phyloP scores from a whole-genome alignment of 2,888 invertebrate genomes.

The Folsomia candida region DNA sequence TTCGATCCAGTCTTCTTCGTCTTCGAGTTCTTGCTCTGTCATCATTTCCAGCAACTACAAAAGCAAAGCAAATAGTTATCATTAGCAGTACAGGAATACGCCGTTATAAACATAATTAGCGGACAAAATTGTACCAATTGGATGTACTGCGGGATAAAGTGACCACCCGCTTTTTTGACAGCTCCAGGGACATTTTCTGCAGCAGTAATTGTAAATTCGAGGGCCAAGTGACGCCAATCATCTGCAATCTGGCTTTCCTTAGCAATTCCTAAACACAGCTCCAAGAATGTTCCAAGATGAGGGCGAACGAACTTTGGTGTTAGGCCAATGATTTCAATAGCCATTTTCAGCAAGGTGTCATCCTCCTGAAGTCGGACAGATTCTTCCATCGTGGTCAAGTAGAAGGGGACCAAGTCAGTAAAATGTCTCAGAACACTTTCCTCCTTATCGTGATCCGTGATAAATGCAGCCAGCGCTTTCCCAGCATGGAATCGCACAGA shows the following conservation, averaged over 20 bases:
- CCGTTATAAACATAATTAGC: constrained; percentile 1
- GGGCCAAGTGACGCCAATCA: constrained; percentile 46
- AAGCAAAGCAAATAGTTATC: constrained; percentile 60
- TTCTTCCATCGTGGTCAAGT: constrained; percentile 52
- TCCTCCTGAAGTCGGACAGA: constrained; percentile 63
- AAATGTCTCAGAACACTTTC: constrained; percentile 85
- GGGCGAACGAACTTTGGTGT: constrained; percentile 88
- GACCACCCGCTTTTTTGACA: constrained; percentile 86
- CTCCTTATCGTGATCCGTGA: constrained; percentile 90
- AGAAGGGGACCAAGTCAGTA: constrained; percentile 70
- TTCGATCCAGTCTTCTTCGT: constrained; percentile 72
- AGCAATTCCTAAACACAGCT: constrained; percentile 66
- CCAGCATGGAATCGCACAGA: constrained; percentile 57
- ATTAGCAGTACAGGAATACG: neutral
- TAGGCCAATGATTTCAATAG: constrained; percentile 90
- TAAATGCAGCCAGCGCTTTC: constrained; percentile 66
- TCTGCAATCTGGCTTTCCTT: constrained; percentile 35
- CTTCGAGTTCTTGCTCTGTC: constrained; percentile 77
- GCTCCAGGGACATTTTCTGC: constrained; percentile 95
- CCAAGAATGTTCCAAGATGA: constrained; percentile 80
- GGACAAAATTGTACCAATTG: constrained; percentile 52
- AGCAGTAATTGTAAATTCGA: constrained; percentile 64
- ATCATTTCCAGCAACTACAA: constrained; percentile 88
- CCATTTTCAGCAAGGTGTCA: constrained; percentile 84
- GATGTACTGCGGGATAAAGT: constrained; percentile 65